Base-by-base conservation (phyloP, 2,797 vertebrate genomes). In the Remorina albescens region DNA sequence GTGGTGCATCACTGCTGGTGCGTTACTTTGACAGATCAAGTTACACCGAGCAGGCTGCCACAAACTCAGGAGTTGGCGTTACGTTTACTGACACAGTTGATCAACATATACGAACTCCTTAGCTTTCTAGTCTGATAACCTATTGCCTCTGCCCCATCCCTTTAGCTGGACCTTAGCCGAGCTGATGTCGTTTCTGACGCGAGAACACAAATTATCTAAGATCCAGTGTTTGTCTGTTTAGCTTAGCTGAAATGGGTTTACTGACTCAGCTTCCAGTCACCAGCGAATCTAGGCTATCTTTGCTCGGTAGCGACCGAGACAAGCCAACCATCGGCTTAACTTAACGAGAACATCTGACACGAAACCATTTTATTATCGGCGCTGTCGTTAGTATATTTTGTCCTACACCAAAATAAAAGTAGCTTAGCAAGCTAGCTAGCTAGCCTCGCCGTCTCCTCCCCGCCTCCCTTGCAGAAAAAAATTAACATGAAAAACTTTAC, bases 401-500 rank as follows among this genome's bases (percentile, higher is more conserved):
- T 47, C 49, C 25, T 36, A 66, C 58, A 76, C 19, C 11, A 51
- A 50, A 63, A 63, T 80, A 84, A 86, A 88, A 81, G 80, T 74
- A 84, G 81, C 81, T 85, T 87, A 86, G 81, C 79, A 18, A 46
- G 90, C 84, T 90, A 93, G 89, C 85, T 89, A 93, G 86, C 90
- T 88, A 90, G 75, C 89, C 81, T 87, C 67, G 54, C 77, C 81
- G 88, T 84, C 82, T 85, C 83, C 90, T 92, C 90, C 90, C 90
- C 92, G 87, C 90, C 92, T 89, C 86, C 91, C 88, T 86, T 68
- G 67, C 78, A 90, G 67, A 70, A 66, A 86, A 90, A 93, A 90
- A 92, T 69, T 92, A 74, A 84, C 81, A 84, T 79, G 87, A 88
- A 91, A 94, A 94, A 94, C 93, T 95, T 95, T 92, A 89, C 84